These are phyloP conservation scores for Protobothrops mucrosquamatus DNA, from an alignment of 2,113 vertebrate species.

Conservation along the genomic window DNA sequence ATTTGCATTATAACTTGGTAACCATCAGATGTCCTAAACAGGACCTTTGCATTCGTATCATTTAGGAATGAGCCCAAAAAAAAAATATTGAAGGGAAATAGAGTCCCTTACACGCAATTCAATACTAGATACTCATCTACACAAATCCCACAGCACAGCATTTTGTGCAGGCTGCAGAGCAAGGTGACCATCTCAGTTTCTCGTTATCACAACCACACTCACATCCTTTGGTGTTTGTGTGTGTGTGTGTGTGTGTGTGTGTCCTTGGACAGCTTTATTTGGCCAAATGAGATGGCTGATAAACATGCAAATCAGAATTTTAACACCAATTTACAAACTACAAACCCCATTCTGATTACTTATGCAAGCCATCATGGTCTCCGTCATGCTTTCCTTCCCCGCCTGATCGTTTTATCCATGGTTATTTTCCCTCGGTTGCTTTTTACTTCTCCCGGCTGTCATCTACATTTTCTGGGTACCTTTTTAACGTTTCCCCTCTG, in stretches of 20 bases:
- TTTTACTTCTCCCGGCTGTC: constrained; percentile 55
- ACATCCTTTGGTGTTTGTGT: constrained; percentile 24
- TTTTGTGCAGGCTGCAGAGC: neutral
- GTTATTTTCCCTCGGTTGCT: constrained; percentile 50
- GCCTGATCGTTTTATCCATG: constrained; percentile 61
- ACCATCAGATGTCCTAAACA: neutral
- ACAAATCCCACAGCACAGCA: neutral
- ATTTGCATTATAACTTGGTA: neutral
- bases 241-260: neutral
- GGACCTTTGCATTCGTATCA: neutral
- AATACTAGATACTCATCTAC: neutral
- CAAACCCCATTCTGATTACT: constrained; percentile 58
- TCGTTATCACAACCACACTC: constrained; percentile 20
- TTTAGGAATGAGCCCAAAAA: no score
- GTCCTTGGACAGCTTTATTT: constrained; percentile 61
- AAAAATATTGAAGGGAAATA: no score
- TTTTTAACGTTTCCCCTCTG: constrained; percentile 47
- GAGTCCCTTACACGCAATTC: neutral
- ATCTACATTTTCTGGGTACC: constrained; percentile 57
- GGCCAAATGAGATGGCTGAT: constrained; percentile 61
- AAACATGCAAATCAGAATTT: constrained; percentile 66
- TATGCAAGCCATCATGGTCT: constrained; percentile 55
- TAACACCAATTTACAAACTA: constrained; percentile 63
- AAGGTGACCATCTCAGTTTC: neutral
- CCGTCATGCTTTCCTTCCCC: constrained; percentile 59